These are phyloP conservation scores for Dissostichus mawsoni DNA, from an alignment of 2,113 vertebrate genomes.

Conservation along the genomic window DNA sequence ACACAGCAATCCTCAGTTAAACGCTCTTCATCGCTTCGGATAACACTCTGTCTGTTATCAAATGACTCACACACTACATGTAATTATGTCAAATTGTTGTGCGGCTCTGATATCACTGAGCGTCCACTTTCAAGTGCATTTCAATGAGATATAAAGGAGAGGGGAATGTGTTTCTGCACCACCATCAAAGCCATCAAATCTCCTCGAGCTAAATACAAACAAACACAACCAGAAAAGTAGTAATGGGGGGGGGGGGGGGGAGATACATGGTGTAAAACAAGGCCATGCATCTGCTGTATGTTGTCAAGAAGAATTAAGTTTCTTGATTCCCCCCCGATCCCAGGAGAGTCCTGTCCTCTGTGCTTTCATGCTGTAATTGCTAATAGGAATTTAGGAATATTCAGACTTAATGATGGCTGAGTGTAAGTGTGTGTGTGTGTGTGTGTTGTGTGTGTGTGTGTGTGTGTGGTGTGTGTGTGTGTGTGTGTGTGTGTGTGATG, in stretches of 20 bases:
- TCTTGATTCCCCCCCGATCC: constrained; percentile 65
- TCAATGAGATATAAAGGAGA: constrained; percentile 63
- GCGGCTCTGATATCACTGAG: constrained; percentile 55
- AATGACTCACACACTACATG: constrained; percentile 52
- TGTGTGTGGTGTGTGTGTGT: constrained; percentile 17
- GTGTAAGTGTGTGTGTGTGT: constrained; percentile 30
- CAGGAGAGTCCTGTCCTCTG: constrained; percentile 56
- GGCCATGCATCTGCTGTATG: constrained; percentile 58
- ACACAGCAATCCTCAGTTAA: constrained; percentile 46
- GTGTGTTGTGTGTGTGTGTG: constrained; percentile 13
- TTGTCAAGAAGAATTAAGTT: constrained; percentile 71
- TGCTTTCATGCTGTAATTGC: constrained; percentile 73
- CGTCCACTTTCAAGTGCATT: constrained; percentile 57
- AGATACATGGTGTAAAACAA: constrained; percentile 48
- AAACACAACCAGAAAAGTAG: constrained; percentile 44
- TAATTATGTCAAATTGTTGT: constrained; percentile 71
- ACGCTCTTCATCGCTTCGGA: constrained; percentile 38
- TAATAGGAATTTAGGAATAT: constrained; percentile 74
- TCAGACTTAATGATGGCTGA: constrained; percentile 62
- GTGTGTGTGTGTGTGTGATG: constrained; percentile 38
- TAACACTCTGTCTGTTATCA: constrained; percentile 34
- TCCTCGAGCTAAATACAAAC: constrained; percentile 62
- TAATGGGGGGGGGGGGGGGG: background rate
- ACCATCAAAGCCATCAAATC: constrained; percentile 68
- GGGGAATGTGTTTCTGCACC: constrained; percentile 63